These are phyloP conservation scores for Plagodis pulveraria DNA, from an alignment of 2,888 invertebrate species.

Conservation along the genomic window DNA sequence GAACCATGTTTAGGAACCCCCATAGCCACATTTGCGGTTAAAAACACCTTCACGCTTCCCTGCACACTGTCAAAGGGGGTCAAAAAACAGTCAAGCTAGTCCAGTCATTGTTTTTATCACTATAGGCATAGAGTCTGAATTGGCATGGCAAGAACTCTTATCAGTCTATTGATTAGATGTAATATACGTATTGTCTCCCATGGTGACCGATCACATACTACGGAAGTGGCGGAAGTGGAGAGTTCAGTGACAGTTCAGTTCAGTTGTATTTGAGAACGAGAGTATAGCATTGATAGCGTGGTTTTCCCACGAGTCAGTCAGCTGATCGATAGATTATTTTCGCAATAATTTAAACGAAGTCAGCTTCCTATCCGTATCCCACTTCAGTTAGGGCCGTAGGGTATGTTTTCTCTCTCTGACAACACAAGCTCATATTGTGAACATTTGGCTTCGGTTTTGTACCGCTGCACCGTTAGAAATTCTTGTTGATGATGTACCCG, in stretches of 20 bases:
- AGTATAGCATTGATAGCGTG: too few relatives aligned
- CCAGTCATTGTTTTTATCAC: background rate
- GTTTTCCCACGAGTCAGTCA: background rate
- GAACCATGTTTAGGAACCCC: constrained; percentile 4
- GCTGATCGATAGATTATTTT: too few relatives aligned
- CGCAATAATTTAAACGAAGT: too few relatives aligned
- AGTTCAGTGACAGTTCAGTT: constrained; percentile 49
- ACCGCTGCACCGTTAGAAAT: too few relatives aligned
- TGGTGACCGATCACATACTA: constrained; percentile 42
- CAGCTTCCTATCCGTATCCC: too few relatives aligned
- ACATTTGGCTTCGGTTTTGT: too few relatives aligned
- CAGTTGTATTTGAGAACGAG: constrained; percentile 2
- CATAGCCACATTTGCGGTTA: constrained; percentile 28
- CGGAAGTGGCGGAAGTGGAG: constrained; percentile 36
- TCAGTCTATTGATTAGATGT: constrained; percentile 51
- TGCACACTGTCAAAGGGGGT: constrained; percentile 47
- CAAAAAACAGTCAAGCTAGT: constrained; percentile 14
- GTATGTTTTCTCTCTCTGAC: too few relatives aligned
- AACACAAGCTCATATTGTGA: too few relatives aligned
- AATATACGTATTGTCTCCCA: constrained; percentile 43
- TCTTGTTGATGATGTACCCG: too few relatives aligned
- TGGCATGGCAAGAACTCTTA: constrained; percentile 31
- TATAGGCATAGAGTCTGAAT: constrained; percentile 21
- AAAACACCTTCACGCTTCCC: constrained; percentile 49
- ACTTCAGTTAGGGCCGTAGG: too few relatives aligned